Conservation (phyloP, 2,888 invertebrate genomes). For the Drosophila atroscutellata region DNA sequence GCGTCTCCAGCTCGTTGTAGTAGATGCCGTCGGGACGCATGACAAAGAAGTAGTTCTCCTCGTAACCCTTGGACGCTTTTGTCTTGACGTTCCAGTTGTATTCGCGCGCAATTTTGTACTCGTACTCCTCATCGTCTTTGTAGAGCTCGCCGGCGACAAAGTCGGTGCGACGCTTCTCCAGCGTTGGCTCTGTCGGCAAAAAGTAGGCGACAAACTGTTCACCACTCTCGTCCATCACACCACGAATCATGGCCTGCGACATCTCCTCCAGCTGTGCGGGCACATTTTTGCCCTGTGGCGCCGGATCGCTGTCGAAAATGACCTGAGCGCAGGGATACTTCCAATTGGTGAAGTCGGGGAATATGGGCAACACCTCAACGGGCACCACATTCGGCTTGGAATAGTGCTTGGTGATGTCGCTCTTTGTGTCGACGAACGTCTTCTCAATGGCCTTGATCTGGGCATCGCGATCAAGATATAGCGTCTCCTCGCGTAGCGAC, state of each 20-base stretch:
- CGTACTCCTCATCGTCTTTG: slow-evolving; percentile 96
- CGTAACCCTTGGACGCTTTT: slow-evolving; percentile 96
- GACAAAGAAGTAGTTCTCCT: slow-evolving; percentile 98
- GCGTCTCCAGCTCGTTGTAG: slow-evolving; percentile 97
- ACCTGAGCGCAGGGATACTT: slow-evolving; percentile 99
- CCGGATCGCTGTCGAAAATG: slow-evolving; percentile 99
- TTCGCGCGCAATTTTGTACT: slow-evolving; percentile 98
- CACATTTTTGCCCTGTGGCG: slow-evolving; percentile 93
- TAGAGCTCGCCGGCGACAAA: slow-evolving; percentile 91
- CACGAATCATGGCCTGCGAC: slow-evolving; percentile 99
- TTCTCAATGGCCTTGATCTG: slow-evolving; percentile 99
- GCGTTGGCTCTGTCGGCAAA: slow-evolving; percentile 96
- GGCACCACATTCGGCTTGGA: slow-evolving; percentile 98
- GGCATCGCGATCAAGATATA: slow-evolving; percentile 98
- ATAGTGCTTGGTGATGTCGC: slow-evolving; percentile 95
- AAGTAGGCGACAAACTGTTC: slow-evolving; percentile 99
- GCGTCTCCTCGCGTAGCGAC: slow-evolving; percentile 94
- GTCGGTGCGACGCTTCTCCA: slow-evolving; percentile 94
- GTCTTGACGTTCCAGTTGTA: slow-evolving; percentile 99
- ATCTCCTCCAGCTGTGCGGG: slow-evolving; percentile 97
- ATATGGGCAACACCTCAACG: slow-evolving; percentile 94
- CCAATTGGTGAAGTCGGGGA: slow-evolving; percentile 98
- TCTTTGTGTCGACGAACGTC: slow-evolving; percentile 96
- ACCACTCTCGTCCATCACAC: slow-evolving; percentile 99
- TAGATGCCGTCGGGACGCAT: slow-evolving; percentile 95